Percentiles rank a stretch among this genome's conserved stretches.
Conservation (phyloP, 2,888 invertebrate genomes). For the Herminia tarsipennalis region DNA sequence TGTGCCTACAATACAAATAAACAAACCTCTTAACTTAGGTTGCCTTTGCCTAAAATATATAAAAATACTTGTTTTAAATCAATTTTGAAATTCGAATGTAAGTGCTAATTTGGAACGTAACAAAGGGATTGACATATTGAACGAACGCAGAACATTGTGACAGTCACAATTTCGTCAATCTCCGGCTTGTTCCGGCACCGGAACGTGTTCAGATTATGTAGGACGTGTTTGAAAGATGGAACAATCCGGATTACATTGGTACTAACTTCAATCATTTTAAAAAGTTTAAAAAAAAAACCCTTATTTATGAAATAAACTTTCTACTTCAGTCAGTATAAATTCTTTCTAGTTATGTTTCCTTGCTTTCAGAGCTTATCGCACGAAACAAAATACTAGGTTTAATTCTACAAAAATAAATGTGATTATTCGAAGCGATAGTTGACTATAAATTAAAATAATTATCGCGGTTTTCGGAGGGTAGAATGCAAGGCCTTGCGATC, state of each 20-base stretch:
- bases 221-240: slow-evolving; percentile 37
- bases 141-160: slow-evolving; percentile 34
- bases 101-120: not conserved
- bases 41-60: no score
- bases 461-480: slow-evolving; percentile 69
- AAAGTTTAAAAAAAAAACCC: not conserved
- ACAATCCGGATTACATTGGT: slow-evolving; percentile 54
- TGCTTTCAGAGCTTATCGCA: slow-evolving; percentile 30
- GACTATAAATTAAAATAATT: slow-evolving; percentile 75
- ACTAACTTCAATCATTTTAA: slow-evolving; percentile 43
- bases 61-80: no score
- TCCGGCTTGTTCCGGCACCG: slow-evolving; percentile 57
- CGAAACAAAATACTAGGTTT: slow-evolving; percentile 21
- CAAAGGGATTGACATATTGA: slow-evolving; percentile 24
- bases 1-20: no score
- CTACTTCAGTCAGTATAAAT: no score
- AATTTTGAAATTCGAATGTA: not conserved
- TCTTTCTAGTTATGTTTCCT: slow-evolving; percentile 17
- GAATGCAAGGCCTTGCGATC: slow-evolving; percentile 50
- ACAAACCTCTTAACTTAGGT: no score
- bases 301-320: not conserved
- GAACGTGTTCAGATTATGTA: slow-evolving; percentile 46
- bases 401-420: slow-evolving; percentile 47
- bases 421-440: slow-evolving; percentile 41
- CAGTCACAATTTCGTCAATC: slow-evolving; percentile 61